Percentiles rank a stretch among this genome's conserved stretches.
These are phyloP conservation scores for Crioceris asparagi DNA, from an alignment of 2,888 invertebrate genomes.

Conservation along the genomic window DNA sequence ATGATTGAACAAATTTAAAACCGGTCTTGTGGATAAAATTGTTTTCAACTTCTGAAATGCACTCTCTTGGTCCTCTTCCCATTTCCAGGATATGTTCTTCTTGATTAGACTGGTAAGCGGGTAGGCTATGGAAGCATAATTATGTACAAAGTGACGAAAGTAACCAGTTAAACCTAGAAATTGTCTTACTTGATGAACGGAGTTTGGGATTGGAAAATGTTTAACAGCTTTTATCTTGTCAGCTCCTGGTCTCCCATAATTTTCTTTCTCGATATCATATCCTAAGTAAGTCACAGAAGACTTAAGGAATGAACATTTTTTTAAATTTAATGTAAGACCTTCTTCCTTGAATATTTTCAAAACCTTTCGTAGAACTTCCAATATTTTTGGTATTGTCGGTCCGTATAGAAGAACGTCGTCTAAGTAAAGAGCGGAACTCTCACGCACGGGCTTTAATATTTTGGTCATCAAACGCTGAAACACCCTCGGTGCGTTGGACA, in stretches of 20 bases:
- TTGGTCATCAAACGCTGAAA: slow-evolving; percentile 23
- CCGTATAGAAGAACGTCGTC: slow-evolving; percentile 12
- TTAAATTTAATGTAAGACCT: slow-evolving; percentile 13
- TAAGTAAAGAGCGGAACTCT: slow-evolving; percentile 7
- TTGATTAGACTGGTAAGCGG: slow-evolving; percentile 6
- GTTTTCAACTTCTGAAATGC: too few relatives aligned
- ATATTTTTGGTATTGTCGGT: slow-evolving; percentile 7
- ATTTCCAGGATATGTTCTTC: slow-evolving; percentile 20
- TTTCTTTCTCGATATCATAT: slow-evolving; percentile 7
- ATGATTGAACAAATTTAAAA: slow-evolving; percentile 18
- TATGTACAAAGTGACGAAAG: slow-evolving; percentile 11
- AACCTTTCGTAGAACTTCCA: slow-evolving; percentile 8
- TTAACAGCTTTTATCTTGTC: slow-evolving; percentile 9
- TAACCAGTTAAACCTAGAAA: slow-evolving; percentile 10
- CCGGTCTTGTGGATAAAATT: slow-evolving; percentile 10
- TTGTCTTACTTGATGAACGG: slow-evolving; percentile 11
- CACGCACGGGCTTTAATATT: slow-evolving; percentile 1
- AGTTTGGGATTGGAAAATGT: slow-evolving; percentile 7
- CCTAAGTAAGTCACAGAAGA: slow-evolving; percentile 11
- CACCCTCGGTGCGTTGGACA: slow-evolving; percentile 25
- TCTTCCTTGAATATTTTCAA: slow-evolving; percentile 7
- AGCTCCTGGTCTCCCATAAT: slow-evolving; percentile 6
- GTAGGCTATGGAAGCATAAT: slow-evolving; percentile 7
- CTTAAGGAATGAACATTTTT: slow-evolving; percentile 13
- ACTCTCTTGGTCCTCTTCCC: slow-evolving; percentile 10